Conservation (phyloP, 2,888 invertebrate species). For the Bugula neritina region DNA sequence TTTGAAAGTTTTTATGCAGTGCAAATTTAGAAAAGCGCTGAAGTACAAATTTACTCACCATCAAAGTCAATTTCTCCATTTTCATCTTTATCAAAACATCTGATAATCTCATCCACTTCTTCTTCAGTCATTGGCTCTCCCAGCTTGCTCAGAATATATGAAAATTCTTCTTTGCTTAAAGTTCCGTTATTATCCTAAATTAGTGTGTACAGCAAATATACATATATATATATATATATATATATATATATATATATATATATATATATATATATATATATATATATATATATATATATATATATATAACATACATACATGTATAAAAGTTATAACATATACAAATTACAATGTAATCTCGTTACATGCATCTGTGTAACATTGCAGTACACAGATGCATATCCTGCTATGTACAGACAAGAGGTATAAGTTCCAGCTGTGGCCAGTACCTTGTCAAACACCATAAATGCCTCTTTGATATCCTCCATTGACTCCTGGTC, state of each 20-base stretch:
- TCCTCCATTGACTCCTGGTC: slow-evolving; percentile 24
- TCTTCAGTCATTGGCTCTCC: slow-evolving; percentile 2
- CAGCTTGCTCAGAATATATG: slow-evolving; percentile 3
- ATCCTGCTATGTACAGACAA: neutral
- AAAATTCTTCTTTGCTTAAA: neutral
- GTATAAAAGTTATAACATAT: no score
- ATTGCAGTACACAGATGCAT: no score
- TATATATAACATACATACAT: no score
- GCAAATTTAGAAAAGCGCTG: no score
- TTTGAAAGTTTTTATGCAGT: no score
- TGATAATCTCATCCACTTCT: slow-evolving; percentile 6
- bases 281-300: no score
- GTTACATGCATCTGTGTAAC: no score
- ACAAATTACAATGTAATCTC: no score
- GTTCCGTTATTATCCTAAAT: slow-evolving; percentile 14
- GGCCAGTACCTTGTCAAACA: slow-evolving; percentile 10
- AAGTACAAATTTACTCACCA: neutral
- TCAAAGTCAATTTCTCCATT: slow-evolving; percentile 24
- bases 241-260: no score
- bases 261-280: no score
- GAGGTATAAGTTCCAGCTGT: neutral
- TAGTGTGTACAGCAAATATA: no score
- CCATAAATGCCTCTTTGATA: slow-evolving; percentile 17
- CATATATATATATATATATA: no score
- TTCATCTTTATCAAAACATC: slow-evolving; percentile 12